Conservation (phyloP, 1,140 invertebrate genomes). For the Ephestia elutella region DNA sequence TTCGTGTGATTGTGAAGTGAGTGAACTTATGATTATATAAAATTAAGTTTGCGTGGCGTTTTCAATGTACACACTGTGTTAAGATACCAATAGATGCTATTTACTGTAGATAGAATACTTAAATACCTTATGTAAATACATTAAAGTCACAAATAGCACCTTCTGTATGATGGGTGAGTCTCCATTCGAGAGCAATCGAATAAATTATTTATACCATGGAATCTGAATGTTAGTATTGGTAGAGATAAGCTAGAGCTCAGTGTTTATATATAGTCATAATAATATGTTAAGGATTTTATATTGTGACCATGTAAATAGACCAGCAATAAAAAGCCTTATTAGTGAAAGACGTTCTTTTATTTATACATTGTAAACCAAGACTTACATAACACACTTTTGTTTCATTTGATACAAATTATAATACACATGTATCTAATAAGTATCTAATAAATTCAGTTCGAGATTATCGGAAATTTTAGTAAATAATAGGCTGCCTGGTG, state of each 20-base stretch:
- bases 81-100: conserved; percentile 26
- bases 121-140: conserved; percentile 31
- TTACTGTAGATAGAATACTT: conserved; percentile 31
- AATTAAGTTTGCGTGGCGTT: conserved; percentile 2
- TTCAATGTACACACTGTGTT: conserved; percentile 10
- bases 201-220: conserved; percentile 41
- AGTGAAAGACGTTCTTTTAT: conserved; percentile 22
- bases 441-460: background rate
- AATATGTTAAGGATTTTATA: conserved; percentile 45
- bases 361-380: conserved; percentile 8
- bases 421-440: background rate
- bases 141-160: conserved; percentile 34
- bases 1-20: conserved; percentile 3
- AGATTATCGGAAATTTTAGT: background rate
- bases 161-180: conserved; percentile 49
- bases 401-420: conserved; percentile 4
- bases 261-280: conserved; percentile 40
- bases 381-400: conserved; percentile 3
- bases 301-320: conserved; percentile 58
- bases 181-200: background rate
- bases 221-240: conserved; percentile 23
- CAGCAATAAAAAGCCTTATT: conserved; percentile 42
- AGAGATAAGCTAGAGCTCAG: conserved; percentile 11
- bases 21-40: background rate
- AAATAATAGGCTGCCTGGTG: background rate